Evolutionary conservation across 2,113 vertebrate genomes (phyloP), one percentile per base, ranked within the genome.

Genomic region (Lagopus leucura): DNA sequence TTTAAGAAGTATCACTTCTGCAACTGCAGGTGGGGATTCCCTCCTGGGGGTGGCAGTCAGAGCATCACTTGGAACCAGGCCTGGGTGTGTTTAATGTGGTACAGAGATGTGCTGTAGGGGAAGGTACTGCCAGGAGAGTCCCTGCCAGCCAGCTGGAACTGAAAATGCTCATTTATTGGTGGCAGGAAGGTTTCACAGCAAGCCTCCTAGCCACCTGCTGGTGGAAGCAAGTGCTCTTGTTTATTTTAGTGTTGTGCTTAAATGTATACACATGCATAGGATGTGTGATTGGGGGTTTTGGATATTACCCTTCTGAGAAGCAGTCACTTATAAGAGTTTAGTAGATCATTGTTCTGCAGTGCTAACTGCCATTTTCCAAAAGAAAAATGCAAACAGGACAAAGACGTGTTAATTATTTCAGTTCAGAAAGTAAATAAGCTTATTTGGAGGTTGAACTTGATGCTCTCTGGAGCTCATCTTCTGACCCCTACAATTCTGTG

Each of bases 11-110:
- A 50, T 40, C 20, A 3, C 6, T 47, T 11, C 15, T 30, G 64
- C 73, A 34, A 74, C 2, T 90, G 92, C 86, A 87, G 87, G 63
- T 54, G 0, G 7, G 36, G n/a, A 5, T 38, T 91, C 58, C 71
- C 83, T 96, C 92, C 95, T 79, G 84, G 67, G 81, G 81, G 81
- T 76, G 89, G 91, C 94, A 94, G 22, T 66, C 74, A 2, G 82
- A 12, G 55, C 2, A 55, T 11, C 58, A 0, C 11, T 75, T 69
- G 14, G 25, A 61, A 57, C 22, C 21, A 7, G 34, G 4, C 57
- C 48, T 36, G 40, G 22, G 4, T 14, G 50, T 3, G 50, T 3
- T 19, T 1, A 2, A 48, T 38, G 75, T 11, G 3, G 30, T 38
- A 72, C 15, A 4, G 34, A 71, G 34, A 0, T 19, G 14, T 19